These are phyloP conservation scores for Cyphomyrus discorhynchus DNA, from an alignment of 2,113 vertebrate species.

Conservation along the genomic window DNA sequence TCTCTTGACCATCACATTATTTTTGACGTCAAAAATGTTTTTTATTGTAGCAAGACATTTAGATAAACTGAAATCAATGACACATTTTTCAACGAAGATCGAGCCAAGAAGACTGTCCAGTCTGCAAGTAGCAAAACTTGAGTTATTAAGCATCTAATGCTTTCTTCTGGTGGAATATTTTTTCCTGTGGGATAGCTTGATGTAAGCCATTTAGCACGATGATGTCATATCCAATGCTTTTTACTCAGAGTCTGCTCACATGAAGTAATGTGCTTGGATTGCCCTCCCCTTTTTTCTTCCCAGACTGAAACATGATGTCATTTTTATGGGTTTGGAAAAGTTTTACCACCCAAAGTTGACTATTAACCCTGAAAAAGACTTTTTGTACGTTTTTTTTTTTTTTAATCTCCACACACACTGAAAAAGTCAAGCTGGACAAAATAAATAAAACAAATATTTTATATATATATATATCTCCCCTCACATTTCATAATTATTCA, in stretches of 20 bases:
- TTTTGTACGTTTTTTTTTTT: not conserved
- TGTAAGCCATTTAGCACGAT: not conserved
- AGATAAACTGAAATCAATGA: not conserved
- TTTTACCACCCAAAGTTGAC: constrained; percentile 6
- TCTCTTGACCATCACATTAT: not conserved
- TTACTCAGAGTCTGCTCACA: not conserved
- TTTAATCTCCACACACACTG: too few relatives aligned
- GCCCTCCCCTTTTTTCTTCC: not conserved
- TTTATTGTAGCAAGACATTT: not conserved
- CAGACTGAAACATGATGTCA: constrained; percentile 5
- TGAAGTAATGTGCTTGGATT: not conserved
- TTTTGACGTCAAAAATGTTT: not conserved
- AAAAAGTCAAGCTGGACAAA: too few relatives aligned
- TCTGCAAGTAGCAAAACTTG: not conserved
- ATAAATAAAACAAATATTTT: too few relatives aligned
- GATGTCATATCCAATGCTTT: not conserved
- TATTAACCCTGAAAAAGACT: not conserved
- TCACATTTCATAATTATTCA: too few relatives aligned
- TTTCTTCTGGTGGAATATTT: not conserved
- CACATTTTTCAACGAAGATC: not conserved
- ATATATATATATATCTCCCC: too few relatives aligned
- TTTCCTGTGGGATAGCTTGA: not conserved
- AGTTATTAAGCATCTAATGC: not conserved
- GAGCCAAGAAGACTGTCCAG: not conserved
- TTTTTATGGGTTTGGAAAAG: not conserved